Evolutionary conservation across 2,113 vertebrate genomes (phyloP), one percentile per base, ranked within the genome.

Genomic region (Hemiprocne comata): DNA sequence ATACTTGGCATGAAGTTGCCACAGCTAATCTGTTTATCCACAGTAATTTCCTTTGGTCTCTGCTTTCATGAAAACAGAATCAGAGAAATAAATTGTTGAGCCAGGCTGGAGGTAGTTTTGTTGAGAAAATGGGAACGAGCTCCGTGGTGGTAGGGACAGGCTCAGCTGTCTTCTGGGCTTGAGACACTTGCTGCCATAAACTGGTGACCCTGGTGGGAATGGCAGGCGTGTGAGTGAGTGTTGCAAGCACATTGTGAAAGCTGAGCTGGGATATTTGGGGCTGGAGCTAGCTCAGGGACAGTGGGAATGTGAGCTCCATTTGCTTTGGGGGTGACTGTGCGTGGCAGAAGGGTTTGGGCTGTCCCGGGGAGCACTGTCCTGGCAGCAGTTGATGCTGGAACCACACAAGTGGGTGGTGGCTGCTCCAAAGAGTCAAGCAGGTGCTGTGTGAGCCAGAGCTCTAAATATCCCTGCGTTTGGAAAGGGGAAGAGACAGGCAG

Each of bases 41-140:
- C 84, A 85, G 77, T 44, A 14, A 86, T 95, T 94, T 92, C 83
- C 83, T 91, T 66, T 71, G 31, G 46, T 88, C 65, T 93, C 82
- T 96, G 65, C 90, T 93, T 97, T 90, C 95, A 64, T 87, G 89
- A 91, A 94, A 90, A 87, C 82, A 95, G 92, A 96, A 94, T 90
- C 90, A 71, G 89, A 67, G 94, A 87, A 90, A 85, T 85, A 95
- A 90, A 91, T 80, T 69, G 36, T 89, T 20, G n/a, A 76, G 33
- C 46, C 76, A 25, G 55, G 64, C 90, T 84, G 91, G 86, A 72
- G 93, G 44, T 19, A 19, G 64, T 38, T 90, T 87, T 44, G 66
- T 87, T 44, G 66, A 90, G 93, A 76, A 79, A 48, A 72, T 15
- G 6, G 31, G 42, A 50, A 31, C 25, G 20, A 40, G 60, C 65